Percentiles rank a stretch among this genome's conserved stretches.
phyloP scores from a whole-genome alignment of 1,140 invertebrate species.

The Manduca sexta region DNA sequence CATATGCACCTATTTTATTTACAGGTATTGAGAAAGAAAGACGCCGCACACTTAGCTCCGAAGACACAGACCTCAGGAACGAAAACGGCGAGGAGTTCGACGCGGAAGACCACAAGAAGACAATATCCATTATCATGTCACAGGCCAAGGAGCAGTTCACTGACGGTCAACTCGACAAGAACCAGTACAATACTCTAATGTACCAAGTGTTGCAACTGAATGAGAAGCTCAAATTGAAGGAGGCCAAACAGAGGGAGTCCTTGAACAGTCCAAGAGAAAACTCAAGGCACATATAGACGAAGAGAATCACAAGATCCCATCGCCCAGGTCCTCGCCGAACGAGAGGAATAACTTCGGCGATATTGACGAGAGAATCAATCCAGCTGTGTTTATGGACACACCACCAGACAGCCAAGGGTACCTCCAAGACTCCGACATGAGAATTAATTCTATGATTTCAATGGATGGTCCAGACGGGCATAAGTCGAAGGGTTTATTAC shows the following conservation, averaged over 20 bases:
- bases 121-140: constrained; percentile 85
- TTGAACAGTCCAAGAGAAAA: constrained; percentile 63
- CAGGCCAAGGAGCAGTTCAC: constrained; percentile 87
- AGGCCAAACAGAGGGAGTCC: constrained; percentile 81
- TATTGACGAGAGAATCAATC: constrained; percentile 68
- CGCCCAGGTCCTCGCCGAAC: constrained; percentile 47
- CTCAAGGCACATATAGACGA: constrained; percentile 44
- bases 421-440: constrained; percentile 53
- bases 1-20: constrained; percentile 1
- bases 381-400: constrained; percentile 31
- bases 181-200: constrained; percentile 86
- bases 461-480: constrained; percentile 23
- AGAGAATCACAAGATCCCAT: constrained; percentile 67
- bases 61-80: constrained; percentile 69
- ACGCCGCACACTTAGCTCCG: constrained; percentile 51
- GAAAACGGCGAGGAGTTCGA: constrained; percentile 74
- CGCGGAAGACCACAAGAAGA: constrained; percentile 75
- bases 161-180: constrained; percentile 83
- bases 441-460: constrained; percentile 21
- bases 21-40: constrained; percentile 56
- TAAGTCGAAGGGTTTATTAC: constrained; percentile 28
- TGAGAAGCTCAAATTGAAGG: constrained; percentile 84
- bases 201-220: constrained; percentile 86
- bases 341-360: constrained; percentile 60
- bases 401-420: constrained; percentile 30